A percentile compares a stretch with the other conserved stretches of the same genome.
These are phyloP conservation scores for Babylonia areolata DNA, from an alignment of 1,140 invertebrate genomes.

Conservation along the genomic window DNA sequence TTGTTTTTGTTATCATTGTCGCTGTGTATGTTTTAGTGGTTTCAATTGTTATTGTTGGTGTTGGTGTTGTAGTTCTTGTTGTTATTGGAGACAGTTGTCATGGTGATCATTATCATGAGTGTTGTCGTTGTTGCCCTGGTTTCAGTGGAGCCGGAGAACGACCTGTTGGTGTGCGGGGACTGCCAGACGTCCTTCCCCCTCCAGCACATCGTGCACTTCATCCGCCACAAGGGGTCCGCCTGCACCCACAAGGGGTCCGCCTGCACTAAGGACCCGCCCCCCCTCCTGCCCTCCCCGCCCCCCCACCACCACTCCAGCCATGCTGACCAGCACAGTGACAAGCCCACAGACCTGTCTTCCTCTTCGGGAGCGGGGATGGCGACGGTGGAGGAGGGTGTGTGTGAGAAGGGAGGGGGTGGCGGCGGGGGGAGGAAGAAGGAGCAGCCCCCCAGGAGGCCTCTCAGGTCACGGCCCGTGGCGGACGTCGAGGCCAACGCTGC, in stretches of 20 bases:
- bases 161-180: conserved; percentile 72
- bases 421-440: conserved; percentile 30
- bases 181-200: conserved; percentile 71
- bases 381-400: conserved; percentile 8
- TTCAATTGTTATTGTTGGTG: too few relatives aligned
- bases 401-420: background rate
- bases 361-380: background rate
- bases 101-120: too few relatives aligned
- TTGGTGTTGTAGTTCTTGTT: too few relatives aligned
- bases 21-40: too few relatives aligned
- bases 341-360: conserved; percentile 44
- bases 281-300: background rate
- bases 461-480: conserved; percentile 62
- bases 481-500: conserved; percentile 71
- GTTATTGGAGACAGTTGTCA: too few relatives aligned
- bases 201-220: conserved; percentile 70
- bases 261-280: too few relatives aligned
- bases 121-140: too few relatives aligned
- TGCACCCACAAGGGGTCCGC: conserved; percentile 63
- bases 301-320: background rate
- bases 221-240: conserved; percentile 68
- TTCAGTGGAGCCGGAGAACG: conserved; percentile 73
- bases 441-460: conserved; percentile 51
- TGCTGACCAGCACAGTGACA: conserved; percentile 40
- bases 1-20: too few relatives aligned